A percentile compares a stretch with the other conserved stretches of the same genome.
phyloP scores from a whole-genome alignment of 2,888 invertebrate species.

The Anarsia innoxiella region DNA sequence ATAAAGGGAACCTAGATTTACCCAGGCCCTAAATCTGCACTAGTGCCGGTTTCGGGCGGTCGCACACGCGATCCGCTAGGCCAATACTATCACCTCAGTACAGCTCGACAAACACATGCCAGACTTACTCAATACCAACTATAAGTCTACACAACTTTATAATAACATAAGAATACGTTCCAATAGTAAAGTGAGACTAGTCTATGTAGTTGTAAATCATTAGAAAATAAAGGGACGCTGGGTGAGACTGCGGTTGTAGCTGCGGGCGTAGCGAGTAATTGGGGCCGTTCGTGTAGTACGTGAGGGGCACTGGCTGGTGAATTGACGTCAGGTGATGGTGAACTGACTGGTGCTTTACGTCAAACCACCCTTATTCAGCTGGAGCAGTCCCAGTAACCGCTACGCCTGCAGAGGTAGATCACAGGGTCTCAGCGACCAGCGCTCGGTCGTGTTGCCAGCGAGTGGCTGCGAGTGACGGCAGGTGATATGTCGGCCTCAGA shows the following conservation, averaged over 20 bases:
- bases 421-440: too few species aligned
- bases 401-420: too few species aligned
- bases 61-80: conserved; percentile 39
- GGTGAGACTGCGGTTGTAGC: too few species aligned
- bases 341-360: too few species aligned
- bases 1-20: too few species aligned
- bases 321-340: too few species aligned
- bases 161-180: conserved; percentile 54
- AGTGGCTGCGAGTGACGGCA: conserved; percentile 35
- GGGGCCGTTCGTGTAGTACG: too few species aligned
- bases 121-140: conserved; percentile 43
- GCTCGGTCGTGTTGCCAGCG: conserved; percentile 56
- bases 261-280: too few species aligned
- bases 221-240: conserved; percentile 40
- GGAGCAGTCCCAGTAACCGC: too few species aligned
- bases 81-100: conserved; percentile 43
- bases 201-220: conserved; percentile 39
- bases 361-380: too few species aligned
- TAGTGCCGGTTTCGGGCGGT: not conserved
- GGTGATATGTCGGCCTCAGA: conserved; percentile 49
- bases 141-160: conserved; percentile 58
- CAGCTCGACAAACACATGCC: conserved; percentile 35
- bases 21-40: too few species aligned
- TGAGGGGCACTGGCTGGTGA: too few species aligned
- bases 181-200: conserved; percentile 44